Conservation (phyloP, 1,140 invertebrate species). For the Portunus trituberculatus region DNA sequence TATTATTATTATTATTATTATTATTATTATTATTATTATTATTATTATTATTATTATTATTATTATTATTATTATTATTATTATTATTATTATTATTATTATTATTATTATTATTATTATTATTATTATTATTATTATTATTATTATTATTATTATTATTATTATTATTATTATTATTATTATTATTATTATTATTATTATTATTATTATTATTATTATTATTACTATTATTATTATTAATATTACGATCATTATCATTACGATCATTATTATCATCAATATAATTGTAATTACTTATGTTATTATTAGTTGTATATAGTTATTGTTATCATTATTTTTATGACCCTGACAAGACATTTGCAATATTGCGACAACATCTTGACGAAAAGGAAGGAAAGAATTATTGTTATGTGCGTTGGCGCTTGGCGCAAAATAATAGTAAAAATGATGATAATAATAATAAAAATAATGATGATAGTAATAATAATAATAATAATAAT, state of each 20-base stretch:
- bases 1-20: constrained; percentile 9
- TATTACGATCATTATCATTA: not conserved
- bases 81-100: not conserved
- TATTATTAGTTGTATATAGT: not conserved
- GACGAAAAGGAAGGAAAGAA: too few species aligned
- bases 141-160: not conserved
- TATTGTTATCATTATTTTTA: not conserved
- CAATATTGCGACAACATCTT: too few species aligned
- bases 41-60: not conserved
- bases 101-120: not conserved
- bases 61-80: not conserved
- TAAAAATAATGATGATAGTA: not conserved
- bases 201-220: not conserved
- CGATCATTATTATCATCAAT: not conserved
- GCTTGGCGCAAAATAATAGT: not conserved
- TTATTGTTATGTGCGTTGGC: too few species aligned
- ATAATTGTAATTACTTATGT: not conserved
- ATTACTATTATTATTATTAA: not conserved
- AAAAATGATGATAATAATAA: not conserved
- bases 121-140: not conserved
- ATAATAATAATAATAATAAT: not conserved
- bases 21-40: not conserved
- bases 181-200: not conserved
- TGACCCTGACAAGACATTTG: not conserved
- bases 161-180: not conserved